Percentiles rank a stretch among this genome's conserved stretches.
phyloP scores from a whole-genome alignment of 1,140 invertebrate genomes.

The Charaxes varanes region DNA sequence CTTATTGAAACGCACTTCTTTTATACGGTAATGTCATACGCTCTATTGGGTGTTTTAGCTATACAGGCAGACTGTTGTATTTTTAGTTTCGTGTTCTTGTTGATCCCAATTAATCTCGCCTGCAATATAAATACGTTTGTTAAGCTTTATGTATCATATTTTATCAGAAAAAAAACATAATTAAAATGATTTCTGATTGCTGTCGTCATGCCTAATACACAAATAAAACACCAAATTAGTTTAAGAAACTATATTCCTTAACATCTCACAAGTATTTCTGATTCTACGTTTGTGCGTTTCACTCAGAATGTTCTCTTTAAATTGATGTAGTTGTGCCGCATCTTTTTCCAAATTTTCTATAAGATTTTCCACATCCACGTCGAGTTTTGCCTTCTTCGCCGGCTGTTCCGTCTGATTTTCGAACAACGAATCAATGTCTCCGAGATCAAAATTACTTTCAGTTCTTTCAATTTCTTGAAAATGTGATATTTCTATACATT shows the following conservation, averaged over 20 bases:
- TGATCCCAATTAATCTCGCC: no score
- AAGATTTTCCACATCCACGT: conserved; percentile 29
- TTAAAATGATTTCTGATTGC: no score
- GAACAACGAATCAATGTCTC: conserved; percentile 40
- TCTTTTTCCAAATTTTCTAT: conserved; percentile 37
- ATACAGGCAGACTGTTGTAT: no score
- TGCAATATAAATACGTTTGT: no score
- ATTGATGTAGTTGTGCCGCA: conserved; percentile 22
- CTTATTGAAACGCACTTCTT: no score
- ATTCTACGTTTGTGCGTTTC: conserved; percentile 33
- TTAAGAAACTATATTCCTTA: conserved; percentile 42
- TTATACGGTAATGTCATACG: no score
- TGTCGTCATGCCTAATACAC: no score
- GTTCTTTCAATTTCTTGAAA: conserved; percentile 13
- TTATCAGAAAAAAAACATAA: no score
- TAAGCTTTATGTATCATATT: no score
- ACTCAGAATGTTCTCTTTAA: conserved; percentile 33
- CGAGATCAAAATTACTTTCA: conserved; percentile 40
- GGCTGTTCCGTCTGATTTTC: conserved; percentile 41
- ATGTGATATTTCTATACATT: conserved; percentile 23
- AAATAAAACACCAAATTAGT: conserved; percentile 12
- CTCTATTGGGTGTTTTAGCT: no score
- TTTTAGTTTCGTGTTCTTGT: no score
- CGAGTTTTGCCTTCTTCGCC: conserved; percentile 40
- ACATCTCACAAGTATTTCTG: conserved; percentile 29